Percentiles rank a stretch among this genome's conserved stretches.
phyloP scores from a whole-genome alignment of 2,113 vertebrate species.

The Pelmatolapia mariae region DNA sequence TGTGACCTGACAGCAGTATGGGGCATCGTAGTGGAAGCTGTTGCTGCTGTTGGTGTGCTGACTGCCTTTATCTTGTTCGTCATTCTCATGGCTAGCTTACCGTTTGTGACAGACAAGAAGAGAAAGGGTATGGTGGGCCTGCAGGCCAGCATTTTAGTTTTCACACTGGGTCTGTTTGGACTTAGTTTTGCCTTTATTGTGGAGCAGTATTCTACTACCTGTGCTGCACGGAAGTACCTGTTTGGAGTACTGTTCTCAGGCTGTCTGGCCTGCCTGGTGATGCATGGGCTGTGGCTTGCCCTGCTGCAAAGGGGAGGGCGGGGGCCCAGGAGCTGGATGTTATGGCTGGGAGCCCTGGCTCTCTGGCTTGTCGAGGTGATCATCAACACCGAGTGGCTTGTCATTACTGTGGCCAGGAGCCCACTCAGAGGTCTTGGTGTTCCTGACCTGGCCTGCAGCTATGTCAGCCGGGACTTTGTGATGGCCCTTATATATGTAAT shows the following conservation, averaged over 20 bases:
- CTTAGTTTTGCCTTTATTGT: constrained; percentile 87
- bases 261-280: constrained; percentile 85
- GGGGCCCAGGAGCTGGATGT: constrained; percentile 74
- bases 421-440: accelerated
- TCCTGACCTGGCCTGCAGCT: constrained; percentile 60
- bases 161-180: constrained; percentile 87
- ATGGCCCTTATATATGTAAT: constrained; percentile 89
- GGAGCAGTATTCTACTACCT: constrained; percentile 78
- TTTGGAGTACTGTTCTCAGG: constrained; percentile 86
- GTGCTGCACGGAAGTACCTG: constrained; percentile 82
- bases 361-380: constrained; percentile 85
- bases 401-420: constrained; percentile 75
- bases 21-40: constrained; percentile 83
- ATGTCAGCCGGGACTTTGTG: constrained; percentile 83
- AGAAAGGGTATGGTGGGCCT: constrained; percentile 81
- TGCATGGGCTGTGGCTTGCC: constrained; percentile 79
- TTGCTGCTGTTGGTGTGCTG: constrained; percentile 78
- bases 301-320: constrained; percentile 70
- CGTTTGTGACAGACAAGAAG: constrained; percentile 79
- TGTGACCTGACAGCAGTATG: constrained; percentile 81
- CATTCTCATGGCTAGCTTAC: constrained; percentile 79
- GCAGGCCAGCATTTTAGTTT: constrained; percentile 80
- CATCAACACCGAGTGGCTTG: constrained; percentile 90
- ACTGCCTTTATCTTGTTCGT: constrained; percentile 81
- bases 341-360: constrained; percentile 74